Conservation (phyloP, 2,888 invertebrate species). For the Nasonovia ribisnigri region DNA sequence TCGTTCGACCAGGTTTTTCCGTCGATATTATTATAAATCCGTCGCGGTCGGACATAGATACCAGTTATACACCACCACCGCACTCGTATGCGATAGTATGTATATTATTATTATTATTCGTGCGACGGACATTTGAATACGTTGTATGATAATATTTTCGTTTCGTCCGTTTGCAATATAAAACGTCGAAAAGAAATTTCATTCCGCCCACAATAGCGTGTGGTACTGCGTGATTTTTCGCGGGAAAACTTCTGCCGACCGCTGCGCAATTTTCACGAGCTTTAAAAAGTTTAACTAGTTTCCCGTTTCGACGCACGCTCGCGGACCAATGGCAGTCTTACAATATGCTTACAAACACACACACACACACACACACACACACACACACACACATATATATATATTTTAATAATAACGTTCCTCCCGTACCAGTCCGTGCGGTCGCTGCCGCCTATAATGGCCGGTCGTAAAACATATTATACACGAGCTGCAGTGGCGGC, state of each 20-base stretch:
- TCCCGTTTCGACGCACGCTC: neutral
- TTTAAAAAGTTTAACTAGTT: neutral
- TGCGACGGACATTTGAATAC: neutral
- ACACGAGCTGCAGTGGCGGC: slow-evolving; percentile 25
- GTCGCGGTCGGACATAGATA: neutral
- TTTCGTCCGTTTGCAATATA: neutral
- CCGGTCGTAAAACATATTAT: slow-evolving; percentile 44
- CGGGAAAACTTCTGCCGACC: neutral
- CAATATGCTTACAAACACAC: neutral
- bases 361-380: too few relatives aligned
- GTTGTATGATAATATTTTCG: neutral
- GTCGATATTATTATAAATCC: neutral
- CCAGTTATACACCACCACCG: neutral
- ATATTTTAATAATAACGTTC: neutral
- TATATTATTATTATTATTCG: neutral
- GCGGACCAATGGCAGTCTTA: slow-evolving; percentile 5
- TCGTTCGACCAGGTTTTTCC: neutral
- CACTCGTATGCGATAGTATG: neutral
- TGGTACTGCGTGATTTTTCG: neutral
- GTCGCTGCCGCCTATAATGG: slow-evolving; percentile 41
- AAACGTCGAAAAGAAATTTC: neutral
- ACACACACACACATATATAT: too few relatives aligned
- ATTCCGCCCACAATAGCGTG: neutral
- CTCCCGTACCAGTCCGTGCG: slow-evolving; percentile 12
- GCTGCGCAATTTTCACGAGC: neutral